Percentiles rank a stretch among this genome's conserved stretches.
Evolutionary conservation across 2,113 vertebrate genomes (phyloP).

Genomic region (Cynocephalus volans): DNA sequence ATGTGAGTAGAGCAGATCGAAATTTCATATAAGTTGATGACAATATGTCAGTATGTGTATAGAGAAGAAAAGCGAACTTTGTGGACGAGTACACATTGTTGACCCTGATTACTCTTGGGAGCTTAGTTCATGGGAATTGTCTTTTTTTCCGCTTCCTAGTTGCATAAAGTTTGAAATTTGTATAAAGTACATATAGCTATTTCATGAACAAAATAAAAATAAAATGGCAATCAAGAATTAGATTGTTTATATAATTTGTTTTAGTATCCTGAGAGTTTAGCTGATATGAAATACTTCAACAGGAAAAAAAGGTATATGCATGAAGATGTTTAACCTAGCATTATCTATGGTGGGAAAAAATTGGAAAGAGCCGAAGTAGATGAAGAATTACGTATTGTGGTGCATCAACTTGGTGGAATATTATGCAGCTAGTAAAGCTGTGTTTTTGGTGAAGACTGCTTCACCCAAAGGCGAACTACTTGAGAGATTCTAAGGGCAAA

Average conservation of each 20-base stretch:
- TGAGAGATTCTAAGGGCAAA: background rate
- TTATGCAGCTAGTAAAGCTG: background rate
- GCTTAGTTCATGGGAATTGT: background rate
- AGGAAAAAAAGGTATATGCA: background rate
- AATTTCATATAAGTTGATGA: background rate
- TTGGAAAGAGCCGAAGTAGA: background rate
- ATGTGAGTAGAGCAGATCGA: background rate
- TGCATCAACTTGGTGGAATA: background rate
- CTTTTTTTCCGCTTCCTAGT: background rate
- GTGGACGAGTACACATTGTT: background rate
- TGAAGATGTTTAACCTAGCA: background rate
- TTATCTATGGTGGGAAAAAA: background rate
- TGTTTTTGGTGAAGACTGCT: background rate
- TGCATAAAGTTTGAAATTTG: background rate
- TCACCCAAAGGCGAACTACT: background rate
- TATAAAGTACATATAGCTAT: background rate
- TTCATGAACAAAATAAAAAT: constrained; percentile 14
- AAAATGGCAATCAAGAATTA: background rate
- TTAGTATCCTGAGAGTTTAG: background rate
- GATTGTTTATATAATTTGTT: background rate
- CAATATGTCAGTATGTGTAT: background rate
- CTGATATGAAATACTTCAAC: background rate
- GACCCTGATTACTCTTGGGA: background rate
- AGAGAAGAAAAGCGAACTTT: background rate
- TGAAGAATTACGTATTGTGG: background rate